A percentile compares a stretch with the other conserved stretches of the same genome.
Evolutionary conservation across 2,113 vertebrate genomes (phyloP).

Genomic region (Mobula birostris): DNA sequence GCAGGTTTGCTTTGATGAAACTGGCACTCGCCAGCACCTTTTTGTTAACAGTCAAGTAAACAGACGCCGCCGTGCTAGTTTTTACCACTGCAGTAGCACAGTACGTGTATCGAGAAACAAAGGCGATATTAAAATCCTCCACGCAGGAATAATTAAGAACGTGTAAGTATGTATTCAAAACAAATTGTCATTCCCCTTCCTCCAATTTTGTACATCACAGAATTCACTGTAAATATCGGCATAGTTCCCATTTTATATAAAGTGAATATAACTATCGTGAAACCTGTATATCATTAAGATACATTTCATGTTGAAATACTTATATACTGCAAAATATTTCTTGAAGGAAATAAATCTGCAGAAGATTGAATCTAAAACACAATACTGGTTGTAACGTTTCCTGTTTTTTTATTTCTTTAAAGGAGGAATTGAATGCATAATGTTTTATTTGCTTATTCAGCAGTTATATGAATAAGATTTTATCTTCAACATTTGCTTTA

Average conservation of each 20-base stretch:
- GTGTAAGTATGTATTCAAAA: background rate
- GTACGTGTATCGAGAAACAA: background rate
- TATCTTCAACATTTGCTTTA: background rate
- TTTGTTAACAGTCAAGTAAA: background rate
- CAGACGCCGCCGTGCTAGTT: background rate
- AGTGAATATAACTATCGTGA: no score
- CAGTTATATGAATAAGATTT: background rate
- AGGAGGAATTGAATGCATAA: background rate
- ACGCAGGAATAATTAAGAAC: background rate
- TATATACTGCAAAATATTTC: background rate
- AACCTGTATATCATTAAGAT: no score
- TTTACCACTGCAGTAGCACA: background rate
- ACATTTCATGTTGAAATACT: no score
- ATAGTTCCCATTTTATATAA: background rate
- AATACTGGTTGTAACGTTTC: background rate
- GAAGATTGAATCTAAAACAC: background rate
- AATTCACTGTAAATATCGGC: background rate
- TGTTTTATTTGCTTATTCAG: background rate
- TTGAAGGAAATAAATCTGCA: background rate
- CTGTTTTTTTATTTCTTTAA: background rate
- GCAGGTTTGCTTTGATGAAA: slow-evolving; percentile 8
- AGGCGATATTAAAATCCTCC: background rate
- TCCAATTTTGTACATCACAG: background rate
- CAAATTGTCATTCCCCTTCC: background rate
- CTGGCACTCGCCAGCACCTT: background rate